Base-by-base conservation (phyloP, 2,113 vertebrate genomes). In the Acinonyx jubatus region DNA sequence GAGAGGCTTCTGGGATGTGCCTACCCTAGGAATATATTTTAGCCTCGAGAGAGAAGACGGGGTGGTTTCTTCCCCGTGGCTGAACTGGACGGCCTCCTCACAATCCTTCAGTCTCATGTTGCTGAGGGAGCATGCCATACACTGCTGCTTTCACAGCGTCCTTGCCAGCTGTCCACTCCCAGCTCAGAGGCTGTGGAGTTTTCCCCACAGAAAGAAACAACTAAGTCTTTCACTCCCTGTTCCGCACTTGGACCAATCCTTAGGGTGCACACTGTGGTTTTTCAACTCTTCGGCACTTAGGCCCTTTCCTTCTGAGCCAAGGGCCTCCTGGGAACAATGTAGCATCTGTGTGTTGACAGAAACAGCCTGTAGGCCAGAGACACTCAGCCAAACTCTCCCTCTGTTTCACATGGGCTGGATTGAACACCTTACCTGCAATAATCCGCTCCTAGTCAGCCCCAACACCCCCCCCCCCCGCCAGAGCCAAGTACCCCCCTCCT, bases 341-440 rank as follows among this genome's bases (percentile, higher is more conserved):
- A 96, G 96, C 94, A 91, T 98, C 91, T 98, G 97, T 98, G 96
- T 98, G 94, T 96, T 94, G 95, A 97, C 4, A 98, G 88, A 87
- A 98, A 97, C 48, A 85, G 96, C 48, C 52, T 93, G 71, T 92
- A 91, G 71, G 87, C 93, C 94, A 95, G 96, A 78, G 86, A 91
- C 65, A 27, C 25, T 79, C 50, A 66, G 94, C 97, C 98, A 98
- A 96, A 55, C 82, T 96, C 97, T 8, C 50, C 33, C 95, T 71
- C 48, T 31, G 8, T 41, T 66, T 93, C 27, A 38, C 36, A 85
- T 31, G 89, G 73, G 65, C 38, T 83, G 93, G 50, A 96, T 25
- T 11, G 5, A 80, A 96, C 95, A 96, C 50, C 71, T 88, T 93
- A 95, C 95, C 81, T 97, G 90, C 96, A 95, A 5, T 78, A 86